Evolutionary conservation across 2,113 vertebrate species (phyloP).

Genomic region (Gracilinanus agilis): DNA sequence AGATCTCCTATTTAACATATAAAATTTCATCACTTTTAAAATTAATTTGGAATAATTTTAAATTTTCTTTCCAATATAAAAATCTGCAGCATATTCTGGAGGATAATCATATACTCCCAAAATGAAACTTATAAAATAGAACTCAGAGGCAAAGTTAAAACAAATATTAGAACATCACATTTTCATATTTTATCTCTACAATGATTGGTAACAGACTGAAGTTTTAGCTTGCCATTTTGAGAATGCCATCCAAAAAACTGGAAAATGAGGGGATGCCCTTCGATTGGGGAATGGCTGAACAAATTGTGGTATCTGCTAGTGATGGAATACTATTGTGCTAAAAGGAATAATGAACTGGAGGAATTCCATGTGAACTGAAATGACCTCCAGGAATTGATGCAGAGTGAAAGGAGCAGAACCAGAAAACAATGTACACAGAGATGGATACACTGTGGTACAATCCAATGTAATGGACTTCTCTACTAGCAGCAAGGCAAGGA

Average conservation of each 20-base stretch:
- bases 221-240: constrained; percentile 2
- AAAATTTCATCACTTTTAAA: background rate
- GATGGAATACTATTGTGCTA: too few species aligned
- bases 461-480: too few species aligned
- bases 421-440: too few species aligned
- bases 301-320: too few species aligned
- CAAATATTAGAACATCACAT: background rate
- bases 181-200: background rate
- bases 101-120: background rate
- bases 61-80: background rate
- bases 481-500: too few species aligned
- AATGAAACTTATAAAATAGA: background rate
- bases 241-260: background rate
- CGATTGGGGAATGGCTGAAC: too few species aligned
- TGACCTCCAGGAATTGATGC: too few species aligned
- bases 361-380: too few species aligned
- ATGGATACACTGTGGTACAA: too few species aligned
- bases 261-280: too few species aligned
- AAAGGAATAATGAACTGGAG: too few species aligned
- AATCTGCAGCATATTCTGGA: background rate
- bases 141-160: background rate
- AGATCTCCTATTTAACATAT: constrained; percentile 17
- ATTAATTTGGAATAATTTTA: background rate
- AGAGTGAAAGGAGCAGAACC: too few species aligned
- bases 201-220: background rate